Conservation (phyloP, 2,113 vertebrate genomes). For the Pteropus alecto region DNA sequence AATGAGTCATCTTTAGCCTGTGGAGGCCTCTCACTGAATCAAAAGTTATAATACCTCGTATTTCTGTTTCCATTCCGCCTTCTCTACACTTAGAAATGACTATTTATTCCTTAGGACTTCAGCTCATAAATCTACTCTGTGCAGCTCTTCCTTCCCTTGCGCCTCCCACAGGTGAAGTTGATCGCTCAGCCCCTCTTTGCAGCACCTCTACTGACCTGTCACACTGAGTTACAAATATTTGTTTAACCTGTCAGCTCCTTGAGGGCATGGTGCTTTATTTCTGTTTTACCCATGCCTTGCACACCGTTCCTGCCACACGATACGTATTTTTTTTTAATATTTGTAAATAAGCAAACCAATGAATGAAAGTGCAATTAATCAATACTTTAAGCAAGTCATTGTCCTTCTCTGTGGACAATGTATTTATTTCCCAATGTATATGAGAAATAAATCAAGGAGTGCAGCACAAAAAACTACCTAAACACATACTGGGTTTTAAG, state of each 20-base stretch:
- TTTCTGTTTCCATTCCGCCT: background rate
- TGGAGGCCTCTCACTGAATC: background rate
- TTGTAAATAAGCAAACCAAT: constrained; percentile 7
- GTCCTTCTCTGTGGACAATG: background rate
- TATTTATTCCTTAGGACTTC: background rate
- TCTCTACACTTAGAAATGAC: background rate
- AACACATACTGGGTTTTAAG: background rate
- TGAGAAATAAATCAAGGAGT: background rate
- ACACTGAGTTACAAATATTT: background rate
- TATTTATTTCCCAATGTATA: background rate
- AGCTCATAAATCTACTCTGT: constrained; percentile 13
- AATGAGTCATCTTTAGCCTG: background rate
- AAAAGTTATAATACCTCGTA: background rate
- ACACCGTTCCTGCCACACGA: background rate
- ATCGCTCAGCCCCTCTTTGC: background rate
- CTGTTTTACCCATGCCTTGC: background rate
- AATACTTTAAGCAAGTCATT: background rate
- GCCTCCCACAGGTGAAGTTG: background rate
- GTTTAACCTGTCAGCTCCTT: background rate
- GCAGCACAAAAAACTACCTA: background rate
- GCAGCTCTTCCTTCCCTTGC: background rate
- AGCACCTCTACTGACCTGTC: background rate
- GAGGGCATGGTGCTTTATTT: background rate
- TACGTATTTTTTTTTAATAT: background rate
- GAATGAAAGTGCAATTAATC: background rate